These are phyloP conservation scores for Polyommatus iphigenia DNA, from an alignment of 2,888 invertebrate species.

Conservation along the genomic window DNA sequence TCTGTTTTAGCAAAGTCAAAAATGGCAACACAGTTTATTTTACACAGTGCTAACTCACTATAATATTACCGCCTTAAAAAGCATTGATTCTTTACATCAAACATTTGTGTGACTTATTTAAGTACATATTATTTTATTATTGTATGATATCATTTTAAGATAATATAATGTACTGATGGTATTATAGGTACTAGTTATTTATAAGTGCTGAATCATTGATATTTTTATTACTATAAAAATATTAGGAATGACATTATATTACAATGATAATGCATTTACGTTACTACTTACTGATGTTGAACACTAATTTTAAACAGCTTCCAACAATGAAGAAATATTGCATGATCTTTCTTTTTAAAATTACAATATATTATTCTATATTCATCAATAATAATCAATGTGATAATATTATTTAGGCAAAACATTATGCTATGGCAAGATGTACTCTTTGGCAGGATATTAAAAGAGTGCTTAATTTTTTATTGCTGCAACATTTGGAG, in stretches of 20 bases:
- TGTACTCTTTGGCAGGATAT: slow-evolving; percentile 1
- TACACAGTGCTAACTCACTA: not conserved
- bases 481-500: not conserved
- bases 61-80: not conserved
- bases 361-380: not conserved
- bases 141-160: not conserved
- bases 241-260: not conserved
- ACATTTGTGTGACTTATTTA: not conserved
- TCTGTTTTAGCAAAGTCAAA: not conserved
- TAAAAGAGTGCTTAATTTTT: not conserved
- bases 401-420: not conserved
- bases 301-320: not conserved
- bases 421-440: not conserved
- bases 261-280: not conserved
- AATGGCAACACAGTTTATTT: not conserved
- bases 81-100: not conserved
- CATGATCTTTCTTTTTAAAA: not conserved
- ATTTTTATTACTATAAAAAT: not conserved
- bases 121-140: not conserved
- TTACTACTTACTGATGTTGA: not conserved
- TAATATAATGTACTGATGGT: not conserved
- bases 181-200: not conserved
- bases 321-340: not conserved
- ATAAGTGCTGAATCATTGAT: not conserved
- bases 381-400: not conserved